phyloP scores from a whole-genome alignment of 2,888 invertebrate species.

The Dermolepida albohirtum region DNA sequence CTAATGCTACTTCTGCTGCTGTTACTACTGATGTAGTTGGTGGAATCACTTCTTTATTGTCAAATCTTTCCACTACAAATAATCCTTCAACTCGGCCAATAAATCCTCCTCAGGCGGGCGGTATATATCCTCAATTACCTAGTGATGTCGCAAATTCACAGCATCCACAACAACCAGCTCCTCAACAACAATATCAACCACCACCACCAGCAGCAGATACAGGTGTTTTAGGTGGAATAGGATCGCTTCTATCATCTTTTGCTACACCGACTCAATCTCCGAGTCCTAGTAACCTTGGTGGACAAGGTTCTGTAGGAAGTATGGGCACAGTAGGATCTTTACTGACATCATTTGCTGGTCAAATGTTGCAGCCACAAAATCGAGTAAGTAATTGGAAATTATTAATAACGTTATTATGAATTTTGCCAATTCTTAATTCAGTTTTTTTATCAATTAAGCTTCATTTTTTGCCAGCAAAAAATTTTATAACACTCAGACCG shows the following conservation, averaged over 20 bases:
- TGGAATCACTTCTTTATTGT: conserved; percentile 27
- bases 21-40: conserved; percentile 2
- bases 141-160: conserved; percentile 20
- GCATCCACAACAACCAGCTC: conserved; percentile 19
- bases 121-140: conserved; percentile 27
- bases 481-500: no score
- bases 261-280: conserved; percentile 32
- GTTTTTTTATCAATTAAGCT: no score
- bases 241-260: conserved; percentile 41
- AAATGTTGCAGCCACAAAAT: conserved; percentile 53
- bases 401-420: neutral
- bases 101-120: conserved; percentile 13
- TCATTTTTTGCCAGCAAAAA: no score
- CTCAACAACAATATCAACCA: conserved; percentile 20
- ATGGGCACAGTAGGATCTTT: conserved; percentile 61
- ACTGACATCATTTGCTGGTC: conserved; percentile 57
- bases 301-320: conserved; percentile 58
- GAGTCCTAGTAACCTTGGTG: conserved; percentile 45
- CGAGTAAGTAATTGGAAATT: conserved; percentile 37
- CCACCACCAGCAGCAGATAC: conserved; percentile 14
- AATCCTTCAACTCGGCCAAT: neutral
- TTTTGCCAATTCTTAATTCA: no score
- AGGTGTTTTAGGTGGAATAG: conserved; percentile 35
- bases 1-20: no score
- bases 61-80: conserved; percentile 15